A percentile compares a stretch with the other conserved stretches of the same genome.
Evolutionary conservation across 2,797 vertebrate species (phyloP).

Genomic region (Sebastes aleutianus): DNA sequence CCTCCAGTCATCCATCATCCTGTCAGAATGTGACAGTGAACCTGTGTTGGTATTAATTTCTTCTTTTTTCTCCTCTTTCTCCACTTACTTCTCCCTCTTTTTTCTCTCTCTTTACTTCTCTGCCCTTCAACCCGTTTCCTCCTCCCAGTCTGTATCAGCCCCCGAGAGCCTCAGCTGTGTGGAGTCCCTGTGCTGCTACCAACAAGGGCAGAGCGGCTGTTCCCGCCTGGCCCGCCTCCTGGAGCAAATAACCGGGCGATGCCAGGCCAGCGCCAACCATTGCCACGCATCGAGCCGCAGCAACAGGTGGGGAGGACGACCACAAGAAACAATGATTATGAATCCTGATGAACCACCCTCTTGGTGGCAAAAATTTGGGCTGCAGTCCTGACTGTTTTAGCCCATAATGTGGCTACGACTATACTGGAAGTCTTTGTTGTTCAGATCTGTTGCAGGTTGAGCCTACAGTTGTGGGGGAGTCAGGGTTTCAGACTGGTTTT

Average conservation of each 20-base stretch:
- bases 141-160: slow-evolving; percentile 85
- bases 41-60: slow-evolving; percentile 8
- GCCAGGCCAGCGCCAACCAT: slow-evolving; percentile 85
- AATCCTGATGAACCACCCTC: slow-evolving; percentile 68
- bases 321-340: slow-evolving; percentile 31
- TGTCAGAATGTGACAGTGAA: neutral
- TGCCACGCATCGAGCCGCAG: slow-evolving; percentile 79
- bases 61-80: slow-evolving; percentile 12
- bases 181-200: slow-evolving; percentile 98
- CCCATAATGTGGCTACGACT: slow-evolving; percentile 12
- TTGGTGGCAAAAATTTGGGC: slow-evolving; percentile 38
- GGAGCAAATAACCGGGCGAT: slow-evolving; percentile 91
- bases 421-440: slow-evolving; percentile 8
- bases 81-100: neutral
- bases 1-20: neutral
- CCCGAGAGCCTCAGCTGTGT: slow-evolving; percentile 90
- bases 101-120: neutral
- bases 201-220: slow-evolving; percentile 90
- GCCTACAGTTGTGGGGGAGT: neutral
- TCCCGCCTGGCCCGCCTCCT: slow-evolving; percentile 90
- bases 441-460: neutral
- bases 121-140: neutral
- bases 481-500: slow-evolving; percentile 19
- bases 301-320: slow-evolving; percentile 87
- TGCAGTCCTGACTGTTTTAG: slow-evolving; percentile 16